Conservation (phyloP, 2,797 vertebrate species). For the Bovichtus variegatus region DNA sequence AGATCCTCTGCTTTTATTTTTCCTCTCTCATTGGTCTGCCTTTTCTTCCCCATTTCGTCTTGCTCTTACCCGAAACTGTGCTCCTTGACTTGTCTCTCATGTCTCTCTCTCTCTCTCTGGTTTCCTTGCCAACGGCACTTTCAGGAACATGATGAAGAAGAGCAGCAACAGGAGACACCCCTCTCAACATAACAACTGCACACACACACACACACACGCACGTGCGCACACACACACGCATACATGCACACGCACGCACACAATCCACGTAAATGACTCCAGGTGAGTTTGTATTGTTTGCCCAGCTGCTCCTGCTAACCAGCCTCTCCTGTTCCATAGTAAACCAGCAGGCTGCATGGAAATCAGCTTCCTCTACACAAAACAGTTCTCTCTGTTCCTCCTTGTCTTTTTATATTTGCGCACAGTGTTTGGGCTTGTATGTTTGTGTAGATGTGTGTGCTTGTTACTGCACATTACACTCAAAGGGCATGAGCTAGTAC, state of each 20-base stretch:
- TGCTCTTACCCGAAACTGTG: conserved; percentile 58
- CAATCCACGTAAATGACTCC: conserved; percentile 77
- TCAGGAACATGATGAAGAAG: conserved; percentile 71
- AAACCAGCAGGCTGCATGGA: conserved; percentile 73
- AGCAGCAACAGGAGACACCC: conserved; percentile 72
- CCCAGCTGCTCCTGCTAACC: conserved; percentile 78
- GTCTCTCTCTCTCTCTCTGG: conserved; percentile 50
- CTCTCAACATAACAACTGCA: conserved; percentile 45
- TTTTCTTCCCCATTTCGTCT: conserved; percentile 66
- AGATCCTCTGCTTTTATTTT: conserved; percentile 62
- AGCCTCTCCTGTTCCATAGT: conserved; percentile 69
- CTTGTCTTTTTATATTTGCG: conserved; percentile 23
- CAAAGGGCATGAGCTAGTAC: conserved; percentile 23
- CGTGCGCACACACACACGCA: conserved; percentile 29
- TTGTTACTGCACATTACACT: conserved; percentile 25
- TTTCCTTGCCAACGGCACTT: conserved; percentile 81
- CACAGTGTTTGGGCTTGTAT: conserved; percentile 11
- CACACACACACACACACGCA: conserved; percentile 29
- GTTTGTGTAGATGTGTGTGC: conserved; percentile 17
- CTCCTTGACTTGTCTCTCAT: conserved; percentile 70
- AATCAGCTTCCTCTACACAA: conserved; percentile 74
- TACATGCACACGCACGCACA: conserved; percentile 30
- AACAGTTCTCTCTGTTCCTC: conserved; percentile 49
- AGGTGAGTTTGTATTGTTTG: conserved; percentile 82
- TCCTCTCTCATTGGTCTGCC: conserved; percentile 57